These are phyloP conservation scores for Falco novaeseelandiae DNA, from an alignment of 2,797 vertebrate genomes.

Conservation along the genomic window DNA sequence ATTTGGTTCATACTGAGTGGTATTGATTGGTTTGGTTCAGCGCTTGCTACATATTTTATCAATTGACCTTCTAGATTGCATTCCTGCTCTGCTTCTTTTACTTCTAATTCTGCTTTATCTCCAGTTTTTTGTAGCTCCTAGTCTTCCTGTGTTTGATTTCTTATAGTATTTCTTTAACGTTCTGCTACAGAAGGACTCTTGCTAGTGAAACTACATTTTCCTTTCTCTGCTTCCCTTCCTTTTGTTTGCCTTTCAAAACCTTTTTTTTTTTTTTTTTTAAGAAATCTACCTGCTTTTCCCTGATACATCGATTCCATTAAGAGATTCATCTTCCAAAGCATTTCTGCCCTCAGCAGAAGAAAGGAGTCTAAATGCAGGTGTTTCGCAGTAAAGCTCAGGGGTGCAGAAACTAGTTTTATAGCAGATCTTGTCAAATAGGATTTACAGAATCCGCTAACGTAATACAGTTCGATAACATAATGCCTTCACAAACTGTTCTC, in stretches of 20 bases:
- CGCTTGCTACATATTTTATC: slow-evolving; percentile 64
- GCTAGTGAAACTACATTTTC: slow-evolving; percentile 10
- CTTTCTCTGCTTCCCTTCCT: neutral
- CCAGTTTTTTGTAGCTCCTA: slow-evolving; percentile 55
- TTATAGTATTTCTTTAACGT: slow-evolving; percentile 39
- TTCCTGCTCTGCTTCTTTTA: slow-evolving; percentile 59
- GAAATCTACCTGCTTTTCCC: slow-evolving; percentile 33
- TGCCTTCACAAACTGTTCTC: slow-evolving; percentile 11
- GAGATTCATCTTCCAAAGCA: slow-evolving; percentile 31
- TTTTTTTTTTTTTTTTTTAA: neutral
- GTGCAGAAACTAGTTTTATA: slow-evolving; percentile 32
- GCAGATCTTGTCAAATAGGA: slow-evolving; percentile 42
- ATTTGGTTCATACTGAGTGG: slow-evolving; percentile 56
- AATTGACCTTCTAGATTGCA: slow-evolving; percentile 71
- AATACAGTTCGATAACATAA: slow-evolving; percentile 23
- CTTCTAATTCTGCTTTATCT: slow-evolving; percentile 69
- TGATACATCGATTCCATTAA: slow-evolving; percentile 37
- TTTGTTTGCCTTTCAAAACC: neutral
- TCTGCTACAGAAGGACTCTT: slow-evolving; percentile 41
- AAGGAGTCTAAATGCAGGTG: slow-evolving; percentile 33
- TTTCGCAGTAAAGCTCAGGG: slow-evolving; percentile 41
- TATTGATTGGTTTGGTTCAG: slow-evolving; percentile 74
- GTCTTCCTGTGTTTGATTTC: slow-evolving; percentile 60
- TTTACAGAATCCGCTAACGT: slow-evolving; percentile 7
- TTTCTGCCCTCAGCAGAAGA: slow-evolving; percentile 29